Evolutionary conservation across 2,888 invertebrate genomes (phyloP), one percentile per base, ranked within the genome.

Genomic region (Polydesmus complanatus): DNA sequence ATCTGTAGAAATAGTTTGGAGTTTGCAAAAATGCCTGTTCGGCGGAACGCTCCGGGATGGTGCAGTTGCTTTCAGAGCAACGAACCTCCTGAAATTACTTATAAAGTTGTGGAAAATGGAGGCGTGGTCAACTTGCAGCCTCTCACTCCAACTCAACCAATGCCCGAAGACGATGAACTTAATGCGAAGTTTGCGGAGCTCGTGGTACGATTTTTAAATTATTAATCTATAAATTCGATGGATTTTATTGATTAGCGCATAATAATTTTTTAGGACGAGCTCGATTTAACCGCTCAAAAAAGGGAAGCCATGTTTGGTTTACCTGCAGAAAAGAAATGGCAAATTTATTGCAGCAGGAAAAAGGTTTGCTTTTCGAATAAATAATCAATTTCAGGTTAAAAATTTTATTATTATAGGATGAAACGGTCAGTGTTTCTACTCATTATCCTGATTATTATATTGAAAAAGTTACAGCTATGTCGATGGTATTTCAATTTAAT

Each of bases 301-400:
- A 87, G 92, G 73, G 88, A 91, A 67, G 92, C 93, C 49, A 92
- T 96, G 85, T 81, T 94, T 75, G 89, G 86, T 70, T 79, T 95
- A 63, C 91, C 94, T 1, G 84, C 90, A 0, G 90, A 92, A 71
- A 95, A 95, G 77, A 95, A 95, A 77, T 95, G 94, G 93, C 95
- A 95, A 78, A 93, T 95, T 68, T 95, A 94, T 77, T 93, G 93
- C 78, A 93, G 92, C 69, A 80, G 90, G 66, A 78, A 77, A 71
- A 77, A 77, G 75, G 78, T 78, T 68, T 63, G n/a, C 18, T 18
- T 37, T 18, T 22, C 5, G 11, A 21, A 11, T 5, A 52, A 3
- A 52, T 21, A 11, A n/a, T 52, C 14, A 8, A 23, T 52, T 58
- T 58, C 21, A 53, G 18, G 19, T 48, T 18, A 2, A 49, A 26